Conservation (phyloP, 1,140 invertebrate species). For the Cheumatopsyche charites region DNA sequence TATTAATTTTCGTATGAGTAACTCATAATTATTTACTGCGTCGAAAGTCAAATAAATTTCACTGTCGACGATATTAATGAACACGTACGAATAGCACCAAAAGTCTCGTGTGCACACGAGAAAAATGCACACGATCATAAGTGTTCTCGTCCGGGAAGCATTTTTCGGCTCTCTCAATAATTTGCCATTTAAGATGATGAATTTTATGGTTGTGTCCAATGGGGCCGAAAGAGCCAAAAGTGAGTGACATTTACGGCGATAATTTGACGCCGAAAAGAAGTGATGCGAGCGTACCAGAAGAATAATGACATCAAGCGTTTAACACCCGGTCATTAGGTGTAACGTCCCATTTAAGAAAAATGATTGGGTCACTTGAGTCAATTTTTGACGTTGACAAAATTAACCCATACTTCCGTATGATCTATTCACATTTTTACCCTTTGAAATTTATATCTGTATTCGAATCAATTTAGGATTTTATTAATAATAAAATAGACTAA, state of each 20-base stretch:
- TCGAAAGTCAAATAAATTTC: too few relatives aligned
- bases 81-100: too few relatives aligned
- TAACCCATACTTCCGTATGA: background rate
- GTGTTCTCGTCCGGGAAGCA: conserved; percentile 38
- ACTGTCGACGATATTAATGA: too few relatives aligned
- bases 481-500: too few relatives aligned
- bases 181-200: conserved; percentile 40
- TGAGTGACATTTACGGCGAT: conserved; percentile 38
- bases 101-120: background rate
- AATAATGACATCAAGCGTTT: conserved; percentile 26
- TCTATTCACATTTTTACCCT: too few relatives aligned
- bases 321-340: conserved; percentile 24
- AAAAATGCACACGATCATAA: conserved; percentile 16
- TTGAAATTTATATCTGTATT: too few relatives aligned
- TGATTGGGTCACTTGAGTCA: conserved; percentile 18
- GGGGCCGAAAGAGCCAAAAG: conserved; percentile 20
- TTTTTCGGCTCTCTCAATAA: conserved; percentile 33
- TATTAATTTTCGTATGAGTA: background rate
- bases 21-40: background rate
- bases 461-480: too few relatives aligned
- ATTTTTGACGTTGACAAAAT: conserved; percentile 12
- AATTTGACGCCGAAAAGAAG: conserved; percentile 3
- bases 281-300: background rate
- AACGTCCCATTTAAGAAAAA: conserved; percentile 17
- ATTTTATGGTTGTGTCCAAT: conserved; percentile 31